Base-by-base conservation (phyloP, 1,140 invertebrate species). In the Drosophila funebris region DNA sequence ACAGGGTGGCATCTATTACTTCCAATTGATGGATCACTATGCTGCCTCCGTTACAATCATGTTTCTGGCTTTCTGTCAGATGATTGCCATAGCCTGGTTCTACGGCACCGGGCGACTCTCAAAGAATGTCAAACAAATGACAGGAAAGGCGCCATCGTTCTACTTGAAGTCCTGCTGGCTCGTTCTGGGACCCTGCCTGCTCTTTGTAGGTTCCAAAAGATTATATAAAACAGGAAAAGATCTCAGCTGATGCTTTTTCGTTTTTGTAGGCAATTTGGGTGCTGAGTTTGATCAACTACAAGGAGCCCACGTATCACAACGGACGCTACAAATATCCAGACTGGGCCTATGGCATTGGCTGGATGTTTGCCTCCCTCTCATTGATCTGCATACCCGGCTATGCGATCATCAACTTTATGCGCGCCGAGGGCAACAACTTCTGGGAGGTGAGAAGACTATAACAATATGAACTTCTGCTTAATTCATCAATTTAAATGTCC, bases 11-110 rank as follows among this genome's bases (percentile, higher is more conserved):
- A 97, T 98, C 76, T 98, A 97, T 83, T 96, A 97, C 83, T 98
- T 98, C 91, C 96, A 97, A 94, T 92, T 98, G 29, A 96, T 98
- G 88, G 97, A 98, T 90, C 97, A 97, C 91, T 98, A 98, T 91
- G 96, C 97, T 4, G 97, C 97, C 13, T 97, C 96, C 0, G 94
- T 98, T 67, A 97, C 96, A 6, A 96, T 98, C 33, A 97, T 98
- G 94, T 97, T 97, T 78, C 93, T 98, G 33, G 97, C 97, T 31
- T 97, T 98, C 90, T 97, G 98, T 90, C 97, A 98, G 94, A 95
- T 97, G 11, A 95, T 98, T 24, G 97, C 96, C 3, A 95, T 98
- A 33, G 95, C 96, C 0, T 98, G 97, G 97, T 95, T 97, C 82
- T 98, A 98, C 91, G 97, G 97, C n/a, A 96, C 96, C 0, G 94